Conservation (phyloP, 2,888 invertebrate genomes). For the Campoplex nolae region DNA sequence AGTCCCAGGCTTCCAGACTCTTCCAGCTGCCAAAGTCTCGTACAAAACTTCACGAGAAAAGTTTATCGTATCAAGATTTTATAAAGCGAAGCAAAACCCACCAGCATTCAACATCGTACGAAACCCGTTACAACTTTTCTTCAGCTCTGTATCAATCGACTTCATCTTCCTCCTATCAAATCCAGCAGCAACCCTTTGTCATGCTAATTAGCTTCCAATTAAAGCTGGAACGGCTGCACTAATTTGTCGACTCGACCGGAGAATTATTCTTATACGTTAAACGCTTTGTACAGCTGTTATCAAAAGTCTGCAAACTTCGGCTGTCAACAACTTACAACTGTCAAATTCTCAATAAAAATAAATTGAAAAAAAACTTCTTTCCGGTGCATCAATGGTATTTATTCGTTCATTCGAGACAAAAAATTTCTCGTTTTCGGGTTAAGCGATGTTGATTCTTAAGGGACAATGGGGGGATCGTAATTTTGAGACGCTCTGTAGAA, state of each 20-base stretch:
- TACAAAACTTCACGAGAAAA: neutral
- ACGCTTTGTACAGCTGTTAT: slow-evolving; percentile 34
- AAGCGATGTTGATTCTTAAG: neutral
- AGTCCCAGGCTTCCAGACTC: neutral
- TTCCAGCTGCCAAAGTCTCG: neutral
- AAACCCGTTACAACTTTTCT: slow-evolving; percentile 12
- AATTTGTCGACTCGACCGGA: slow-evolving; percentile 61
- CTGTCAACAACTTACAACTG: neutral
- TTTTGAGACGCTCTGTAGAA: slow-evolving; percentile 13
- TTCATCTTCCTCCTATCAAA: slow-evolving; percentile 6
- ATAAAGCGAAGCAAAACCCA: neutral
- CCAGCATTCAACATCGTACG: neutral
- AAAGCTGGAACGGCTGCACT: slow-evolving; percentile 72
- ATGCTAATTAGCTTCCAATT: slow-evolving; percentile 82
- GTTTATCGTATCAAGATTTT: neutral
- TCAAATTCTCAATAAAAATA: neutral
- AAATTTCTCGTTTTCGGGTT: neutral
- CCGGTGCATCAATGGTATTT: neutral
- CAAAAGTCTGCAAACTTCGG: neutral
- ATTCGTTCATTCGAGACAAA: neutral
- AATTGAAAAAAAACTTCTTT: too few relatives aligned
- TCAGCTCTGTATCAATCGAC: slow-evolving; percentile 73
- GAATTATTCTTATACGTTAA: slow-evolving; percentile 68
- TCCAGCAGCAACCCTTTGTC: slow-evolving; percentile 75
- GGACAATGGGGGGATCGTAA: neutral